Evolutionary conservation across 92 coral and sea anemone species (phyloP).

Genomic region (Actinostola sp.): DNA sequence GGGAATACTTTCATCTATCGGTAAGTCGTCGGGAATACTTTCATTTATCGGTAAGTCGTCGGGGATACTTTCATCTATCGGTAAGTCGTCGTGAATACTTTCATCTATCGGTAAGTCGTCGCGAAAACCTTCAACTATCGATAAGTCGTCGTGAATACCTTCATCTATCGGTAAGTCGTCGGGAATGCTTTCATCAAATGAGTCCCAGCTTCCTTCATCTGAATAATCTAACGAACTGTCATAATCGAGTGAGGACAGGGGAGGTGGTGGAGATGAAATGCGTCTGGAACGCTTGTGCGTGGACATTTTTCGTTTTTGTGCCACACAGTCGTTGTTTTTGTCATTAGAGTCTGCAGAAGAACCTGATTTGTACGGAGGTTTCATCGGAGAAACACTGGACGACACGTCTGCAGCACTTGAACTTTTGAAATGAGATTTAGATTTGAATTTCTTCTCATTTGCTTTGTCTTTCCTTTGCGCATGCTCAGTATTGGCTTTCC

Average conservation of each 20-base stretch:
- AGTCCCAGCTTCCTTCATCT: constrained; percentile 52
- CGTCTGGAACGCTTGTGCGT: constrained; percentile 24
- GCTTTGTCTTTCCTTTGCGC: constrained; percentile 51
- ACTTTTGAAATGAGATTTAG: constrained; percentile 9
- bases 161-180: background rate
- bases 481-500: constrained; percentile 59
- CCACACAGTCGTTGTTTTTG: background rate
- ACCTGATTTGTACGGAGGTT: background rate
- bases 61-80: constrained; percentile 11
- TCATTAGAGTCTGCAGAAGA: background rate
- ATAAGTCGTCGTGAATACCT: background rate
- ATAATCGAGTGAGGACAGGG: constrained; percentile 24
- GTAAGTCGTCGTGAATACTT: background rate
- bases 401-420: background rate
- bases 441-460: constrained; percentile 19
- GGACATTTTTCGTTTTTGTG: constrained; percentile 28
- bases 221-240: constrained; percentile 46
- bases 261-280: constrained; percentile 21
- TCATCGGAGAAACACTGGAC: too few relatives aligned
- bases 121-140: background rate
- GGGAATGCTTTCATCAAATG: constrained; percentile 21
- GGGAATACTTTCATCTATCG: background rate
- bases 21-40: background rate
- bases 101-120: background rate
- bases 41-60: background rate